phyloP scores from a whole-genome alignment of 2,797 vertebrate species.

The Halcyon chelicuti region DNA sequence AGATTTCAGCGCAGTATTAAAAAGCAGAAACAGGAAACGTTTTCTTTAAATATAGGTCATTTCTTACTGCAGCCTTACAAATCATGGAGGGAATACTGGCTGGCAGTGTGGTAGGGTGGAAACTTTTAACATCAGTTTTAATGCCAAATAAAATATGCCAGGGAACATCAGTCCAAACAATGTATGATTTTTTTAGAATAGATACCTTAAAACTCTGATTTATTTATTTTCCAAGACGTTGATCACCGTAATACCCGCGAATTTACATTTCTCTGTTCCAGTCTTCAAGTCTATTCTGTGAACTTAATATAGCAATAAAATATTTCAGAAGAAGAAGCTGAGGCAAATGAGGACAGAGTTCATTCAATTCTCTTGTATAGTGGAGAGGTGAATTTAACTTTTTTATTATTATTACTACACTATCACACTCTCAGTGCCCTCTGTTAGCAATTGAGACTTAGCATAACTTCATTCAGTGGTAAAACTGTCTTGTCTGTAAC shows the following conservation, averaged over 20 bases:
- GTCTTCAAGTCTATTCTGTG: not conserved
- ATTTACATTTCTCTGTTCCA: not conserved
- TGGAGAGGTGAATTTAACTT: not conserved
- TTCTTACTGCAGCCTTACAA: not conserved
- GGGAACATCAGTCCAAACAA: not conserved
- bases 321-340: not conserved
- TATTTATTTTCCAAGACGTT: not conserved
- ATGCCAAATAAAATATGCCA: not conserved
- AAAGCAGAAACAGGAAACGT: not conserved
- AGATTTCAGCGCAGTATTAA: not conserved
- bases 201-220: not conserved
- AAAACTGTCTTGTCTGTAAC: not conserved
- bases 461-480: not conserved
- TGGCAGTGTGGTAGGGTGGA: not conserved
- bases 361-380: not conserved
- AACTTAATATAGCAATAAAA: not conserved
- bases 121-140: not conserved
- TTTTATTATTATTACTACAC: not conserved
- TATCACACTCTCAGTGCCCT: not conserved
- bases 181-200: not conserved
- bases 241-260: not conserved
- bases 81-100: not conserved
- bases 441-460: not conserved
- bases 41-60: not conserved
- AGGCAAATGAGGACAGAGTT: not conserved